Evolutionary conservation across 2,888 invertebrate species (phyloP), one percentile per base, ranked within the genome.

Genomic region (Ophioninae sp.): DNA sequence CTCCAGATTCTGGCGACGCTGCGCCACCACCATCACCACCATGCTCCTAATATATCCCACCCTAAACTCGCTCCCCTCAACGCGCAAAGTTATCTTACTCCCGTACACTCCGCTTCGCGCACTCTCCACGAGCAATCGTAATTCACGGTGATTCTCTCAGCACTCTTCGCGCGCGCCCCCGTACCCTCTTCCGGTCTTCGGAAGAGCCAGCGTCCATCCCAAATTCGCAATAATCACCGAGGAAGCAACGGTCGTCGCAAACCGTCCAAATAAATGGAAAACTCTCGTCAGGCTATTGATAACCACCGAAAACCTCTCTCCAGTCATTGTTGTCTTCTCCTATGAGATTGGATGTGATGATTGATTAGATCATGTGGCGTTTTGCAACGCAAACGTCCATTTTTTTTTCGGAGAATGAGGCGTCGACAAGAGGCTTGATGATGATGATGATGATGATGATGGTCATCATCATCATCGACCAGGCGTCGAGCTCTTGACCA

Each of bases 1-100:
- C 80, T 86, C 76, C 85, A 82, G 86, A 85, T 86, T 76, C 86
- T 87, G 88, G 87, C 88, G 87, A 89, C 89, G 87, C 85, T 87
- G 86, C 88, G 30, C 30, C 30, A 30, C 30, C 41, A 41, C 41
- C 20, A 58, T 7, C 20, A 17, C 64, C 79, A 51, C 65, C 68
- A 67, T 37, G 7, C 61, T 65, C 75, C 68, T 69, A 79, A 56
- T 64, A 68, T 81, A 59, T 79, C 72, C 75, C 79, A 76, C 79
- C 76, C 74, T 68, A 30, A 72, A 73, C 81, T 68, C 84, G 75
- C 73, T 67, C 82, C 85, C 74, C 79, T 83, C 68, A 74, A 79
- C 76, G 30, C 81, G 23, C 59, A 68, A 72, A n/a, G 77, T 73
- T 78, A 79, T 83, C 83, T 77, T 74, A 51, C 82, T 80, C 73